A percentile compares a stretch with the other conserved stretches of the same genome.
Conservation (phyloP, 2,888 invertebrate genomes). For the Pristionchus arcanus region DNA sequence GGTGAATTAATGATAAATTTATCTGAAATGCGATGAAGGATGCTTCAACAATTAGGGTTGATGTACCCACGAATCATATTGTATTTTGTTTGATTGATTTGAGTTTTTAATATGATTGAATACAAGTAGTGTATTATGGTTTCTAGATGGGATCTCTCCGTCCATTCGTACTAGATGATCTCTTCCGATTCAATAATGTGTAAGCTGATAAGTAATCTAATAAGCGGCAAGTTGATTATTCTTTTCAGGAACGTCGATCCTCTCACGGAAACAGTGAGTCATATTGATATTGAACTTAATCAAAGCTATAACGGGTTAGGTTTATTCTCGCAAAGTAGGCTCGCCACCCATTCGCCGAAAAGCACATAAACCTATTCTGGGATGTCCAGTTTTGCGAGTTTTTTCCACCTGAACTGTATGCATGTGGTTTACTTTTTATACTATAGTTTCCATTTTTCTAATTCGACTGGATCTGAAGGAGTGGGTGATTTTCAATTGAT, state of each 20-base stretch:
- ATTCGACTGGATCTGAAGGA: neutral
- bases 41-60: neutral
- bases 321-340: too few relatives aligned
- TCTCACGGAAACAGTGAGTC: conserved; percentile 90
- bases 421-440: too few relatives aligned
- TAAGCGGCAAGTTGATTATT: neutral
- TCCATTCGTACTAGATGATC: conserved; percentile 69
- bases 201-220: conserved; percentile 46
- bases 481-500: neutral
- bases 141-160: conserved; percentile 66
- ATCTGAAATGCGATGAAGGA: neutral
- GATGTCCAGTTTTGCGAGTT: neutral
- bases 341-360: too few relatives aligned
- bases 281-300: neutral
- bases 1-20: conserved; percentile 4
- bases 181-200: conserved; percentile 75
- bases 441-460: neutral
- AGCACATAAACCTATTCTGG: too few relatives aligned
- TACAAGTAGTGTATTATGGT: conserved; percentile 25
- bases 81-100: too few relatives aligned
- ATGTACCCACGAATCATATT: conserved; percentile 3
- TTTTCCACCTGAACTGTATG: too few relatives aligned
- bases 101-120: neutral
- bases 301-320: neutral
- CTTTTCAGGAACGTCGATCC: conserved; percentile 91